Evolutionary conservation across 2,113 vertebrate genomes (phyloP).

Genomic region (Cyphomyrus discorhynchus): DNA sequence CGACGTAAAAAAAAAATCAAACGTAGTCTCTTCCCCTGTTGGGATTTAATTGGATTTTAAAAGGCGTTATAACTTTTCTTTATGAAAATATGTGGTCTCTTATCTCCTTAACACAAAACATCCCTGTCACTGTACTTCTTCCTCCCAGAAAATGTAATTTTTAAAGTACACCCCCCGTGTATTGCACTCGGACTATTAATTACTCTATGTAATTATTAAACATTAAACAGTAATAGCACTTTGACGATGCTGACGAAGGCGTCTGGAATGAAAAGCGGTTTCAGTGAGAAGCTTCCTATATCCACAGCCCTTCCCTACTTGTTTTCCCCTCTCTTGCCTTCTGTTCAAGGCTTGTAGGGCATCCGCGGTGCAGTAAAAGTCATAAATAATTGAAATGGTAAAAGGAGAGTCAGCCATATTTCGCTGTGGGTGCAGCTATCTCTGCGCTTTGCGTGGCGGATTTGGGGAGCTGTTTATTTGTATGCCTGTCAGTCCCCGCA

Average conservation of each 20-base stretch:
- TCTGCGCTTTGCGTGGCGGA: background rate
- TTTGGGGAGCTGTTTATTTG: background rate
- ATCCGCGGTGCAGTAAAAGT: background rate
- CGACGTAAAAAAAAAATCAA: background rate
- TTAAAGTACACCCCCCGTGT: background rate
- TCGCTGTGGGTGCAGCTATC: constrained; percentile 2
- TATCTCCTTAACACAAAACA: constrained; percentile 5
- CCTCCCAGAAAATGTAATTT: background rate
- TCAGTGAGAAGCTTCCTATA: background rate
- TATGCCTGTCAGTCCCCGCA: background rate
- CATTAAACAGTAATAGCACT: background rate
- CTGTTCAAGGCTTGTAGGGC: constrained; percentile 20
- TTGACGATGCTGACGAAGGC: background rate
- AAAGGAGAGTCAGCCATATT: constrained; percentile 20
- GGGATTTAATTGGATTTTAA: background rate
- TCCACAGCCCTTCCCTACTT: background rate
- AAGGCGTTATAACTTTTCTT: background rate
- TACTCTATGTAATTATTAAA: constrained; percentile 5
- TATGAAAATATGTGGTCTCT: background rate
- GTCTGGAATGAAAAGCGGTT: background rate
- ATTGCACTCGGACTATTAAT: background rate
- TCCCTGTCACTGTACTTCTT: background rate
- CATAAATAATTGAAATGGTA: constrained; percentile 18
- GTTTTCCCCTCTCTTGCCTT: background rate
- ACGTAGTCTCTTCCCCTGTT: background rate